phyloP scores from a whole-genome alignment of 2,797 vertebrate genomes.

The Agapornis canus region DNA sequence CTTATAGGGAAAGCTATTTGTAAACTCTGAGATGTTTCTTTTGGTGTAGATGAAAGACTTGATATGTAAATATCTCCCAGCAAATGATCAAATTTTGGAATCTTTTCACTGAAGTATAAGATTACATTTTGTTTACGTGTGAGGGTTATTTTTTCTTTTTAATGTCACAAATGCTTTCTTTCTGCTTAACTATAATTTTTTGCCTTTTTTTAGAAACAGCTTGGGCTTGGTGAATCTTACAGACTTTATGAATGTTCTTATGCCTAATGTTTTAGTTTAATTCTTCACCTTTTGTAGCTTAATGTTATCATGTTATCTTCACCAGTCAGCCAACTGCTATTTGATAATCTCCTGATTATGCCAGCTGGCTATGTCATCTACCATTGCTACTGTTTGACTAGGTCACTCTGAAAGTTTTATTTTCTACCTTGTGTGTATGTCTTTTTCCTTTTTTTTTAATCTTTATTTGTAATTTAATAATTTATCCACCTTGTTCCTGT shows the following conservation, averaged over 20 bases:
- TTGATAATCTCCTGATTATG: background rate
- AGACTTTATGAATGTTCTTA: background rate
- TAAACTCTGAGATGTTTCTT: conserved; percentile 21
- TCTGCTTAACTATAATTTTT: background rate
- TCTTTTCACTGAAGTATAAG: background rate
- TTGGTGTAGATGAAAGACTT: background rate
- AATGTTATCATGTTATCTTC: background rate
- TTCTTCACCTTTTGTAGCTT: background rate
- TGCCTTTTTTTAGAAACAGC: background rate
- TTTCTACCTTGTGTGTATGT: background rate
- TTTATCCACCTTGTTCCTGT: background rate
- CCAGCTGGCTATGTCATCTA: background rate
- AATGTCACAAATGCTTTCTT: background rate
- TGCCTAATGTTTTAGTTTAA: background rate
- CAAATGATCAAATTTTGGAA: background rate
- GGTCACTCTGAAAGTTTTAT: background rate
- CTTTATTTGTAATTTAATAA: background rate
- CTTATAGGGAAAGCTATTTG: conserved; percentile 21
- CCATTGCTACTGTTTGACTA: background rate
- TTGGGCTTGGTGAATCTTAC: background rate
- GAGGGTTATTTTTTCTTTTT: background rate
- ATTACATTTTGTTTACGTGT: background rate
- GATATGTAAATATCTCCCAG: conserved; percentile 18
- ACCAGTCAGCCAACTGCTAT: background rate
- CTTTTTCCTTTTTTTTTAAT: accelerated